Base-by-base conservation (phyloP, 2,113 vertebrate genomes). In the Silurus meridionalis region DNA sequence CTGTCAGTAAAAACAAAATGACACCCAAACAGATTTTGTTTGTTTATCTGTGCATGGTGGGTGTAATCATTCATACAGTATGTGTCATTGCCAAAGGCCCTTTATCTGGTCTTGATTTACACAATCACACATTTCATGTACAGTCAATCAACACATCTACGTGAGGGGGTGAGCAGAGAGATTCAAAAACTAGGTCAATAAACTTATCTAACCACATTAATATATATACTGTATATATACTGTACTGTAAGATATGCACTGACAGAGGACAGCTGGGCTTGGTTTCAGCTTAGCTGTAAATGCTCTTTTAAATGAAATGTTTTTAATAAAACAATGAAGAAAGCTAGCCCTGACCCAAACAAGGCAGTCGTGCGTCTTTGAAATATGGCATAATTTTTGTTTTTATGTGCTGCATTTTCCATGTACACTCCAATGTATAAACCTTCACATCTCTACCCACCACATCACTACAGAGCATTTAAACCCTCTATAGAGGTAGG, bases 1-100 rank as follows among this genome's bases (percentile, higher is more conserved):
- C 78, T 80, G 78, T 80, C 57, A 23, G 17, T 58, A 25, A 80
- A 55, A 78, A 78, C 37, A 61, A 80, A 80, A 46, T 61, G 58
- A 61, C 48, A 61, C 9, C 17, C 78, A 80, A 46, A 61, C 78
- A 80, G 78, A 80, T 80, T 80, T 80, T 80, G 78, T 61, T 80
- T 80, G 78, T 80, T 80, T 80, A 80, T 80, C 78, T 46, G 28
- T 23, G 57, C 78, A 61, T 80, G 57, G 78, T 80, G 78, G 78
- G 78, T 80, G 78, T 80, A 80, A 61, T 80, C 78, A 80, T 61
- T 80, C 57, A 80, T 80, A 80, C 58, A 48, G 57, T 61, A 80
- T 61, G 78, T 80, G 57, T 61, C 78, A 80, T 61, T 61, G 78
- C 55, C 78, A 80, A 80, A 61, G 17, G 78, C 19, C 58, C 37